Conservation (phyloP, 2,888 invertebrate species). For the Acanthopleura granulata region DNA sequence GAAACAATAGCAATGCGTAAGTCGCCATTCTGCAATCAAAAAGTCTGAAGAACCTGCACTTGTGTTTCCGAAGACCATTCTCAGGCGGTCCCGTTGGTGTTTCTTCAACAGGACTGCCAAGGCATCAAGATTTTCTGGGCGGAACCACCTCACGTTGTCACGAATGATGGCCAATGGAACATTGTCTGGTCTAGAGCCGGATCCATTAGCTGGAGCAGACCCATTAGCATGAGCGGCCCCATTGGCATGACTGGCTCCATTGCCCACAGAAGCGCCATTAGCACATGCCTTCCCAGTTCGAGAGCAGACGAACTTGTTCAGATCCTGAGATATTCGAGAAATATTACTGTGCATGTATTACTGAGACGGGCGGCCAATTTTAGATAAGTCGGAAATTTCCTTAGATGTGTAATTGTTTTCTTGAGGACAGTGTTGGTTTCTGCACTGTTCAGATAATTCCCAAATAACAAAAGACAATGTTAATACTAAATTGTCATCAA, state of each 20-base stretch:
- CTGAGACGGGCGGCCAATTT: no score
- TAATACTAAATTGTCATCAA: no score
- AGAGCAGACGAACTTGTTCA: constrained; percentile 35
- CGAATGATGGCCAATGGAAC: constrained; percentile 75
- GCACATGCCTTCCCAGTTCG: constrained; percentile 30
- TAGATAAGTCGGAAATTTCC: no score
- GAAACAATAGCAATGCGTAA: no score
- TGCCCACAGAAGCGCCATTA: not conserved
- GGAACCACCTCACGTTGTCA: constrained; percentile 28
- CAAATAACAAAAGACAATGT: no score
- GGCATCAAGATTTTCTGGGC: constrained; percentile 28
- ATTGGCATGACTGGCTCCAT: not conserved
- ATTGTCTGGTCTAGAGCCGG: constrained; percentile 21
- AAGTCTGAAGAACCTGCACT: constrained; percentile 76
- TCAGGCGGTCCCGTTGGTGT: constrained; percentile 24
- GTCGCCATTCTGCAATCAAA: no score
- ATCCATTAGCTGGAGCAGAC: not conserved
- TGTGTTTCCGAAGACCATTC: constrained; percentile 81
- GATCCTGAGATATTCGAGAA: constrained; percentile 24
- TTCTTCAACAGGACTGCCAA: constrained; percentile 28
- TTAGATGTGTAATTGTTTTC: no score
- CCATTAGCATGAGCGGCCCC: no score
- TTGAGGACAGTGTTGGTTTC: no score
- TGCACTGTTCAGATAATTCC: no score
- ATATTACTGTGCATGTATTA: no score